Evolutionary conservation across 1,140 invertebrate genomes (phyloP), one percentile per base, ranked within the genome.

Genomic region (Acromyrmex heyeri): DNA sequence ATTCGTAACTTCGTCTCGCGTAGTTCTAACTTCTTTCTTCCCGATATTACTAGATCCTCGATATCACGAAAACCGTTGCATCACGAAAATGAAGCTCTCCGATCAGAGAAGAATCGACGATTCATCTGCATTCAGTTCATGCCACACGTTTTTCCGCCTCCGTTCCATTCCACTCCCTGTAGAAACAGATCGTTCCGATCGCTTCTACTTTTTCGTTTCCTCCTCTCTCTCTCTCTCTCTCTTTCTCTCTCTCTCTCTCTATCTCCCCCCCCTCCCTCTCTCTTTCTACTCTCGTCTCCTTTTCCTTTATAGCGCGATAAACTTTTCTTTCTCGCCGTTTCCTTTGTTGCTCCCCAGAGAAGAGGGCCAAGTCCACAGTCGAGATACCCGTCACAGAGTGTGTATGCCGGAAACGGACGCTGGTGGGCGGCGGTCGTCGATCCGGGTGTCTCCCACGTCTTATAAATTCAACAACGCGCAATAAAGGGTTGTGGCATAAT

Each of bases 391-490:
- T 18, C 24, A 38, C 53, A 18, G n/a, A 53, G 53, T 79, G 53
- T 55, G 77, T 61, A 30, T 18, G n/a, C 38, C 79, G 55, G 55
- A 83, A 73, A 73, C 55, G 55, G 67, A 82, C 65, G 18, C 18
- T 5, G 65, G 50, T 57, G 59, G 50, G 38, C 78, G 53, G 24
- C 21, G 38, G 38, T 61, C 55, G 67, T 82, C 79, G 55, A 83
- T 83, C 27, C 79, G 34, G 2, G 12, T 83, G 24, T 73, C 79
- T 75, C 55, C 24, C 38, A 61, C 38, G 79, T 50, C 69, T 83
- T 83, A 75, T 62, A 83, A 83, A 83, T 83, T 61, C 55, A 73
- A 83, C 79, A 83, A 61, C 55, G 79, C 69, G 79, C 69, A 75
- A 83, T 83, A 83, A 83, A 73, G 55, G 77, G 55, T 44, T 73